A percentile compares a stretch with the other conserved stretches of the same genome.
phyloP scores from a whole-genome alignment of 2,888 invertebrate genomes.

The Pristionchus maxplancki region DNA sequence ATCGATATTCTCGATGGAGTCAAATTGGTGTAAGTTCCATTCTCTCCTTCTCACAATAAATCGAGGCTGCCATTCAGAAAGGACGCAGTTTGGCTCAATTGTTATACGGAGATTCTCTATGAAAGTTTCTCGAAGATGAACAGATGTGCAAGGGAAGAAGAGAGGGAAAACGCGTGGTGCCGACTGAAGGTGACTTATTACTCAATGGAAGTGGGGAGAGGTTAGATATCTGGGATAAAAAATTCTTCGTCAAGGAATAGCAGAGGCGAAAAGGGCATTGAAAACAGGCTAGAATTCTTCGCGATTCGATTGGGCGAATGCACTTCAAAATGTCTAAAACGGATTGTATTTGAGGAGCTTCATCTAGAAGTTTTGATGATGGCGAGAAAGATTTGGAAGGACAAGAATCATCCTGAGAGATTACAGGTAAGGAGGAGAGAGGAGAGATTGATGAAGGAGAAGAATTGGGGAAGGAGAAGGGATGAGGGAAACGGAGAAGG shows the following conservation, averaged over 20 bases:
- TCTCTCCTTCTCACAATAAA: not conserved
- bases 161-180: constrained; percentile 65
- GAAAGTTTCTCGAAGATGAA: constrained; percentile 66
- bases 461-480: not conserved
- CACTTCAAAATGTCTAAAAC: not conserved
- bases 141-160: constrained; percentile 63
- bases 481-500: not conserved
- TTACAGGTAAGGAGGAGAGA: constrained; percentile 45
- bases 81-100: constrained; percentile 58
- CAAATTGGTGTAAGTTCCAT: constrained; percentile 59
- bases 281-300: not conserved
- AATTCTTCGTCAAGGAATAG: not conserved
- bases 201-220: not conserved
- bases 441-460: not conserved
- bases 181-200: constrained; percentile 57
- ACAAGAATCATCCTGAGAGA: constrained; percentile 62
- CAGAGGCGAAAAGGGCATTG: not conserved
- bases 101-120: constrained; percentile 63
- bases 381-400: constrained; percentile 64
- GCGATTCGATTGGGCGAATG: not conserved
- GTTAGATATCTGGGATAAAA: not conserved
- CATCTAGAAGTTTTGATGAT: constrained; percentile 63
- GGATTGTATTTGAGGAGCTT: constrained; percentile 57
- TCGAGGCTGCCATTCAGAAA: constrained; percentile 56
- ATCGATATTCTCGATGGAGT: constrained; percentile 61